A percentile compares a stretch with the other conserved stretches of the same genome.
phyloP scores from a whole-genome alignment of 2,113 vertebrate species.

The Climacteris rufus region DNA sequence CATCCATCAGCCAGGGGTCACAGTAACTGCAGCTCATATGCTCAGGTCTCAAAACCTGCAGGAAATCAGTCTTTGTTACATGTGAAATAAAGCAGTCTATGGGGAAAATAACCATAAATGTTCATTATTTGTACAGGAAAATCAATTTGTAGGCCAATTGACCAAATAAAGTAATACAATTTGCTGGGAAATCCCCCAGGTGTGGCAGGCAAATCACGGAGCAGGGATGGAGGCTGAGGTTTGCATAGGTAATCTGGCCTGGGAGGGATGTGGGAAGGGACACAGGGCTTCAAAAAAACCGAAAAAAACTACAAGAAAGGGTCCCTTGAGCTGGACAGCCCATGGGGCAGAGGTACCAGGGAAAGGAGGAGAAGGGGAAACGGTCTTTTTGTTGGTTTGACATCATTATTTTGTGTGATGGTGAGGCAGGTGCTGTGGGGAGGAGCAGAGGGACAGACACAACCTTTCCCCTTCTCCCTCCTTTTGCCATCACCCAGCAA shows the following conservation, averaged over 20 bases:
- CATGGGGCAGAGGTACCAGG: background rate
- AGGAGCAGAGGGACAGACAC: background rate
- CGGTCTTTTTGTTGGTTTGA: background rate
- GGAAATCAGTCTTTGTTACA: slow-evolving; percentile 67
- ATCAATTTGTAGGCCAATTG: slow-evolving; percentile 77
- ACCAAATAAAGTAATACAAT: slow-evolving; percentile 76
- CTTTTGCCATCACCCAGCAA: background rate
- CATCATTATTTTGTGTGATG: fast-evolving
- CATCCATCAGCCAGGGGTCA: slow-evolving; percentile 39
- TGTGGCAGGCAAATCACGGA: slow-evolving; percentile 17
- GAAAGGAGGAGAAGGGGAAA: background rate
- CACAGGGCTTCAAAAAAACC: background rate
- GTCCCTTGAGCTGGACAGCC: background rate
- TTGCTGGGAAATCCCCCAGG: slow-evolving; percentile 71
- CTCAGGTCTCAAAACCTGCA: slow-evolving; percentile 39
- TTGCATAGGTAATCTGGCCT: background rate
- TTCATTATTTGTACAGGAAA: slow-evolving; percentile 78
- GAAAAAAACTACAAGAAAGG: background rate
- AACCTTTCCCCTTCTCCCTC: background rate
- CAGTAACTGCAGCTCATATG: background rate
- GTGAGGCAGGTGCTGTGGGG: background rate
- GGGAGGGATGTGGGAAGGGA: background rate
- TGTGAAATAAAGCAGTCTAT: slow-evolving; percentile 69
- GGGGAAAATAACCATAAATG: slow-evolving; percentile 78
- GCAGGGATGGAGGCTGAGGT: background rate